Evolutionary conservation across 2,797 vertebrate species (phyloP).

Genomic region (Phataginus tetradactyla): DNA sequence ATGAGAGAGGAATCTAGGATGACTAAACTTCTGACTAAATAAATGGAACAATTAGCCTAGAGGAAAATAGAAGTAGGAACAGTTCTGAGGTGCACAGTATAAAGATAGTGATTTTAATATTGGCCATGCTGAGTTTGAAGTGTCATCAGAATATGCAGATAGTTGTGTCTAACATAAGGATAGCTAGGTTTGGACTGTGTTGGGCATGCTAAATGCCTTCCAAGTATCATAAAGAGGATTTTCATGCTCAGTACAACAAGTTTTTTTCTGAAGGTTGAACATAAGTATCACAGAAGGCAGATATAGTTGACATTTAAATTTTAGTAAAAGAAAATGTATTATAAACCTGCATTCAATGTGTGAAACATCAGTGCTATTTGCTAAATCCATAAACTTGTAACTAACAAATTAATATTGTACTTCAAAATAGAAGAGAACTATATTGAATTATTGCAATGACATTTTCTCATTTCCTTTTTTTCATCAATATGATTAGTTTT

Average conservation of each 20-base stretch:
- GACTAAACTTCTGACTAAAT: background rate
- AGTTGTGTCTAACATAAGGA: background rate
- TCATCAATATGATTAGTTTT: background rate
- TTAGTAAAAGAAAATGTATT: background rate
- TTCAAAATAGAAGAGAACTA: constrained; percentile 10
- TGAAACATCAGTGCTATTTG: background rate
- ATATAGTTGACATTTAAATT: background rate
- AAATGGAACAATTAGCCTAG: background rate
- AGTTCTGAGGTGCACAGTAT: background rate
- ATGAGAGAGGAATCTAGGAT: background rate
- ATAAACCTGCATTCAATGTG: background rate
- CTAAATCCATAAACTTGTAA: background rate
- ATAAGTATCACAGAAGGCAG: background rate
- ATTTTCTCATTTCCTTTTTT: background rate
- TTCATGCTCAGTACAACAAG: background rate
- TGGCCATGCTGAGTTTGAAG: background rate
- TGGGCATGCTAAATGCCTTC: background rate
- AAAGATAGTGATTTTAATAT: background rate
- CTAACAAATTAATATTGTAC: background rate
- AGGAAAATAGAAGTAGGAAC: background rate
- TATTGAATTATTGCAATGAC: background rate
- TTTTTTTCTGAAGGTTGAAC: constrained; percentile 22
- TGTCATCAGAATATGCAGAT: background rate
- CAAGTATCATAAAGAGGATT: background rate
- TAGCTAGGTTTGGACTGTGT: background rate